Evolutionary conservation across 2,888 invertebrate genomes (phyloP).

Genomic region (Drosophila incognita): DNA sequence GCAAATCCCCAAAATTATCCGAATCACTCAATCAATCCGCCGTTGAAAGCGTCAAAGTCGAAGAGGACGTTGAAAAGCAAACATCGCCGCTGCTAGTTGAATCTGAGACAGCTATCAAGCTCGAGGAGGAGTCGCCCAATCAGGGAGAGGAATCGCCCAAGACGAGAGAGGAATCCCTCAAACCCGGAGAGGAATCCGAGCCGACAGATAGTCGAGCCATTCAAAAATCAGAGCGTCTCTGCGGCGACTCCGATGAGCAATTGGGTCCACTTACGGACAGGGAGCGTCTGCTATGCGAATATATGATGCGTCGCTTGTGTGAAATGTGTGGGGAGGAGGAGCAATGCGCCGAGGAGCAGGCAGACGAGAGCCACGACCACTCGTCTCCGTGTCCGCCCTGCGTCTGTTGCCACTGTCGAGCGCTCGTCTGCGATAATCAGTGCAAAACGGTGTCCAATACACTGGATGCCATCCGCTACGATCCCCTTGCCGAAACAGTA

Average conservation of each 20-base stretch:
- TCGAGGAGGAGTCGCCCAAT: background rate
- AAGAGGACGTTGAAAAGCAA: background rate
- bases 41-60: background rate
- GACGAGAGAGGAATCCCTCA: no score
- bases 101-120: no score
- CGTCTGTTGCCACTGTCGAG: constrained; percentile 75
- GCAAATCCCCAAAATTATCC: background rate
- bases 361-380: background rate
- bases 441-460: constrained; percentile 62
- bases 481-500: constrained; percentile 67
- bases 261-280: constrained; percentile 41
- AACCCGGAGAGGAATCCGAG: background rate
- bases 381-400: constrained; percentile 39
- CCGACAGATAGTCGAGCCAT: background rate
- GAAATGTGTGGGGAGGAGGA: constrained; percentile 35
- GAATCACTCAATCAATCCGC: background rate
- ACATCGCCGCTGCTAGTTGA: background rate
- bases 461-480: constrained; percentile 49
- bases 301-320: constrained; percentile 45
- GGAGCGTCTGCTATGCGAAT: constrained; percentile 47
- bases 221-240: background rate
- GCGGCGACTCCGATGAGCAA: constrained; percentile 2
- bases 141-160: no score
- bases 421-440: constrained; percentile 51
- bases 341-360: constrained; percentile 10